Evolutionary conservation across 2,888 invertebrate species (phyloP).

Genomic region (Scelioninae gen. 2): DNA sequence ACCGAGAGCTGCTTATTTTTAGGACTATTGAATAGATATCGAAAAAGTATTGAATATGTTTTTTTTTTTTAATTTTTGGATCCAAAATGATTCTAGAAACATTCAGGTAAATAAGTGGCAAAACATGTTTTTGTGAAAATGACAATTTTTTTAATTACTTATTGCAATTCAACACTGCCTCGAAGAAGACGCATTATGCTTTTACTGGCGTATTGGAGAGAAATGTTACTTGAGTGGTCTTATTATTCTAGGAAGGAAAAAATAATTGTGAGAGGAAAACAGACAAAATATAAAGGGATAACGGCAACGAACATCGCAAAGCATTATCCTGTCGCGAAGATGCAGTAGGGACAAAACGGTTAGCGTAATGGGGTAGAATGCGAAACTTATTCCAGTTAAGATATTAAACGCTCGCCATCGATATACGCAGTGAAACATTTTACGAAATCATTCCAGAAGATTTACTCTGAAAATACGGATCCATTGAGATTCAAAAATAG

Average conservation of each 20-base stretch:
- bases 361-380: conserved; percentile 71
- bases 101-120: too few relatives aligned
- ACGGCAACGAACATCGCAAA: conserved; percentile 61
- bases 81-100: too few relatives aligned
- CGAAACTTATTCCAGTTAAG: conserved; percentile 69
- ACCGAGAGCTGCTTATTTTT: too few relatives aligned
- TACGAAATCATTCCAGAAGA: conserved; percentile 59
- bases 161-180: too few relatives aligned
- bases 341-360: conserved; percentile 67
- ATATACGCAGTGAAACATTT: conserved; percentile 60
- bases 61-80: too few relatives aligned
- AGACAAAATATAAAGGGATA: conserved; percentile 62
- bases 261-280: conserved; percentile 63
- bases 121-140: too few relatives aligned
- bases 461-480: conserved; percentile 55
- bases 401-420: conserved; percentile 66
- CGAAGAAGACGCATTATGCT: too few relatives aligned
- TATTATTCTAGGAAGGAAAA: conserved; percentile 69
- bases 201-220: too few relatives aligned
- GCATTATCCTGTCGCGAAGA: conserved; percentile 67
- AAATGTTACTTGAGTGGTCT: conserved; percentile 63
- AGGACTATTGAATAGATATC: too few relatives aligned
- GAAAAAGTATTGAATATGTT: too few relatives aligned
- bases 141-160: too few relatives aligned
- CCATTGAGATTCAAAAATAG: conserved; percentile 50